Evolutionary conservation across 2,797 vertebrate species (phyloP).

Genomic region (Alexandromys oeconomus): DNA sequence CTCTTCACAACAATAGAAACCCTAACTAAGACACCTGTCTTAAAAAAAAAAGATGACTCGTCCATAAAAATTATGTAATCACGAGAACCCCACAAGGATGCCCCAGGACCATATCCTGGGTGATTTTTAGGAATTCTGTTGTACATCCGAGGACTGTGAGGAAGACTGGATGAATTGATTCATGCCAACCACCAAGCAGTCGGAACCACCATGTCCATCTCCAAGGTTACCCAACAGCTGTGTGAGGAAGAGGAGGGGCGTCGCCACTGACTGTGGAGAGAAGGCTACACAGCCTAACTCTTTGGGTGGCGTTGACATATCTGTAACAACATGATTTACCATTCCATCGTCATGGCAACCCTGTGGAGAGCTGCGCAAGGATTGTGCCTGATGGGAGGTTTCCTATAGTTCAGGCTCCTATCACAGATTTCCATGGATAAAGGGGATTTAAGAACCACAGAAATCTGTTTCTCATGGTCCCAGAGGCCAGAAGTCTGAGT

Average conservation of each 20-base stretch:
- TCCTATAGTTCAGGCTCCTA: background rate
- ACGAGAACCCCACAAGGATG: background rate
- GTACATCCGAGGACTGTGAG: too few species aligned
- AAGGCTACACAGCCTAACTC: background rate
- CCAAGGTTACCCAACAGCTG: background rate
- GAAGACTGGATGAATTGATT: background rate
- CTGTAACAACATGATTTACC: background rate
- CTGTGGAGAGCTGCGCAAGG: background rate
- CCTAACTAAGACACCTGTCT: background rate
- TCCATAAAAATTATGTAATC: background rate
- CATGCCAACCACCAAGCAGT: background rate
- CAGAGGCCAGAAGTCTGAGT: background rate
- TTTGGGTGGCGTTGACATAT: background rate
- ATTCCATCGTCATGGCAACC: too few species aligned
- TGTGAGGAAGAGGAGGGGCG: background rate
- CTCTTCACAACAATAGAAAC: background rate
- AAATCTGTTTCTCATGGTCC: background rate
- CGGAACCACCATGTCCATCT: background rate
- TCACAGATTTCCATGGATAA: background rate
- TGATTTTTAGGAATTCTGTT: background rate
- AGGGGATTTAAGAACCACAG: background rate
- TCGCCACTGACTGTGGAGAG: too few species aligned
- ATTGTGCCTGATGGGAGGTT: background rate
- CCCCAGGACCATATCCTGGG: background rate
- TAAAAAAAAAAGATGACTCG: background rate